Evolutionary conservation across 2,888 invertebrate genomes (phyloP), one percentile per base, ranked within the genome.

Genomic region (Boloria euphrosyne): DNA sequence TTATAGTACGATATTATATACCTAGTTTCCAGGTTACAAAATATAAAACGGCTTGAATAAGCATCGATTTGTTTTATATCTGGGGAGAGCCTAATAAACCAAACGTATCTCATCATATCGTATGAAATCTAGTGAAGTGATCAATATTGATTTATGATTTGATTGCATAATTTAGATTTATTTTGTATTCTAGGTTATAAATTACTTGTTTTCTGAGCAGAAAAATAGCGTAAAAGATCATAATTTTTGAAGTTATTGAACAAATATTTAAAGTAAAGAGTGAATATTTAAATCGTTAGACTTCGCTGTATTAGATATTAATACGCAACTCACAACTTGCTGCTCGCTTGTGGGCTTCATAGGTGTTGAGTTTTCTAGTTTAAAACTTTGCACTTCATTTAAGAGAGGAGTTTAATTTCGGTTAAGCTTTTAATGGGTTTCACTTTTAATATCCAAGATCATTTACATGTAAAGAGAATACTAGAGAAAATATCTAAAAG

Each of bases 331-430:
- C 46, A 13, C 31, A 38, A 38, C 10, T 38, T 7, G 31, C 31
- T 38, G 27, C 22, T 18, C 57, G 46, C 46, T 57, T 57, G 57
- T 46, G 46, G 22, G 57, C 57, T 57, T 57, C 57, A 27, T 46
- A 46, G 46, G 22, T 57, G 46, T 57, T 22, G 46, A 57, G 57
- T 57, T 57, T 44, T 27, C 46, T 57, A 46, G 57, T 57, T 18
- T 46, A 46, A 46, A 57, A 57, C 57, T 57, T 57, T 27, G 57
- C n/a, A 22, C 46, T 57, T 27, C 13, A 46, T 57, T 46, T 27
- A 57, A 27, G 57, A 3, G 22, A 16, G 57, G 22, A 57, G 22
- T 57, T 27, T 46, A 46, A 57, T 57, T 46, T 27, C 46, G 18
- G 13, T 22, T 27, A 57, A 57, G 22, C 46, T 57, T 57, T 57